phyloP scores from a whole-genome alignment of 2,888 invertebrate species.

The Eudemis profundana region DNA sequence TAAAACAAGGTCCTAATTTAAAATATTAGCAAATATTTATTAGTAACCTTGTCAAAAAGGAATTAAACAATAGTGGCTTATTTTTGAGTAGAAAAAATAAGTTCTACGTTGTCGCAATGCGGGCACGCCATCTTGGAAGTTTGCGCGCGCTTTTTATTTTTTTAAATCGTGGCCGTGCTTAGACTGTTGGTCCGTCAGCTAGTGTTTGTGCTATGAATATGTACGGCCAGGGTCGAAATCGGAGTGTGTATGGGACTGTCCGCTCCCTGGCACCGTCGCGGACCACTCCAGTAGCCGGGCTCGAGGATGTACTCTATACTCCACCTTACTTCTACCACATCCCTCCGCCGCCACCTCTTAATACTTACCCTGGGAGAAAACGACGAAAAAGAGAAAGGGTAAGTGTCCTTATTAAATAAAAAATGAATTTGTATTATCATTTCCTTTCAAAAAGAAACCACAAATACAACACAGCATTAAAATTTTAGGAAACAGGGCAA shows the following conservation, averaged over 20 bases:
- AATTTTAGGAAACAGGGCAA: no score
- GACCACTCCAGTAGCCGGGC: conserved; percentile 64
- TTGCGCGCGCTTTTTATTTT: conserved; percentile 55
- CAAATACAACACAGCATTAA: no score
- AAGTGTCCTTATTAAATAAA: conserved; percentile 43
- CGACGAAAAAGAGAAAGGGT: conserved; percentile 72
- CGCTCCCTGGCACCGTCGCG: conserved; percentile 71
- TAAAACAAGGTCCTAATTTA: conserved; percentile 66
- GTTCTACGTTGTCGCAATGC: conserved; percentile 55
- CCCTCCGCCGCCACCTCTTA: conserved; percentile 72
- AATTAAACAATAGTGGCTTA: conserved; percentile 65
- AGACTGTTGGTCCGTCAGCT: conserved; percentile 43
- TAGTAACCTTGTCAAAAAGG: conserved; percentile 60
- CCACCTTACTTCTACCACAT: conserved; percentile 80
- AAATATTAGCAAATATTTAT: conserved; percentile 72
- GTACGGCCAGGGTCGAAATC: conserved; percentile 70
- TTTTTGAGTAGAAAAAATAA: conserved; percentile 75
- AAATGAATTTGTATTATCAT: no score
- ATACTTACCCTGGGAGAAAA: conserved; percentile 80
- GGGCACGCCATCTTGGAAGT: conserved; percentile 17
- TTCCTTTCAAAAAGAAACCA: no score
- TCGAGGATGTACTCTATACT: conserved; percentile 71
- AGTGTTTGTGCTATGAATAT: conserved; percentile 67
- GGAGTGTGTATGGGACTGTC: conserved; percentile 78
- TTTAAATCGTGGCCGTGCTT: conserved; percentile 53